These are phyloP conservation scores for Zaprionus camerounensis DNA, from an alignment of 1,140 invertebrate genomes.

Conservation along the genomic window DNA sequence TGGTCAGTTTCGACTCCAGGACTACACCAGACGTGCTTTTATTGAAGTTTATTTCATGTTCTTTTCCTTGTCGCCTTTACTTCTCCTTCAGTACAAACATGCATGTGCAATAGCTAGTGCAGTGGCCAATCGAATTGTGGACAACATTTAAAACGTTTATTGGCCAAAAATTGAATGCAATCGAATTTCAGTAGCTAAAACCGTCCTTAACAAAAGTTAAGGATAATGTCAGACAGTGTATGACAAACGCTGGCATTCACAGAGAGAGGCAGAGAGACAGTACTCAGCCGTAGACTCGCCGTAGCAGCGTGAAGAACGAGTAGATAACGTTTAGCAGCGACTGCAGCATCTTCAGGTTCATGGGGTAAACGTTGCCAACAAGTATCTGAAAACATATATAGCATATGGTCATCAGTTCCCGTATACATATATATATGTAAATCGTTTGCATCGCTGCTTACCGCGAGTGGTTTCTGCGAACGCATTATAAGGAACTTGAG, in stretches of 20 bases:
- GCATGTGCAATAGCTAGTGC: conserved; percentile 45
- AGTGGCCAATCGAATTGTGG: conserved; percentile 51
- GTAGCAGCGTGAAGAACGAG: conserved; percentile 65
- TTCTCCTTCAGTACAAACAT: conserved; percentile 31
- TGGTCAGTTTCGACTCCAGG: conserved; percentile 46
- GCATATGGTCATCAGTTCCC: no score
- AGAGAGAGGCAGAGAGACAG: background rate
- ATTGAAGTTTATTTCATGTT: conserved; percentile 73
- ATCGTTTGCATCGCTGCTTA: conserved; percentile 2
- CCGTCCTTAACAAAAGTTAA: conserved; percentile 15
- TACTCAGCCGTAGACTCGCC: background rate
- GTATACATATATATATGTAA: no score
- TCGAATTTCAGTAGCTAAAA: conserved; percentile 64
- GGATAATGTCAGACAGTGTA: background rate
- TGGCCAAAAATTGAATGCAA: conserved; percentile 63
- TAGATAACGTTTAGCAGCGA: conserved; percentile 71
- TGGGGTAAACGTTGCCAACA: conserved; percentile 28
- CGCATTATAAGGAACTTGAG: conserved; percentile 74
- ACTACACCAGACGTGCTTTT: conserved; percentile 46
- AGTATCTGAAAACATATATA: conserved; percentile 45
- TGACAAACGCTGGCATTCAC: background rate
- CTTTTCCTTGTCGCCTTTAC: background rate
- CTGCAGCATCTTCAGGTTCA: conserved; percentile 73
- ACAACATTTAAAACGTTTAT: conserved; percentile 41
- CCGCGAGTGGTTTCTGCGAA: conserved; percentile 70